phyloP scores from a whole-genome alignment of 2,113 vertebrate genomes.

The Archocentrus centrarchus region DNA sequence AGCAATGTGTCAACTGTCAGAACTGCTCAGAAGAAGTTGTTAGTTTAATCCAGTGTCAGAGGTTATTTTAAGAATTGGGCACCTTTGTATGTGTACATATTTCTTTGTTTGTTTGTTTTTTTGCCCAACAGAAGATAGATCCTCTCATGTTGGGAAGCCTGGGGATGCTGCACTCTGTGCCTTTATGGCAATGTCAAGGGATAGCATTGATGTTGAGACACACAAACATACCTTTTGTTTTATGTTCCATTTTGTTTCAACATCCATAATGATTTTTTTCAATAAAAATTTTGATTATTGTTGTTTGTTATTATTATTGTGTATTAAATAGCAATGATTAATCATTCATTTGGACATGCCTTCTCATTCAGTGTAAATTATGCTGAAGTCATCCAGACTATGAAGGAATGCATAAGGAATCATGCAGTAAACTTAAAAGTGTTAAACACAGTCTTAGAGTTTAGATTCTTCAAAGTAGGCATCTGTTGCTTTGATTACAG shows the following conservation, averaged over 20 bases:
- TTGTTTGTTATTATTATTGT: background rate
- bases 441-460: too few relatives aligned
- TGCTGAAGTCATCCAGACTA: too few relatives aligned
- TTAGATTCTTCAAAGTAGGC: too few relatives aligned
- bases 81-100: background rate
- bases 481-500: too few relatives aligned
- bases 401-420: too few relatives aligned
- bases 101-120: background rate
- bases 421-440: too few relatives aligned
- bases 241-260: background rate
- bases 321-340: background rate
- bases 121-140: conserved; percentile 2
- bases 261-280: background rate
- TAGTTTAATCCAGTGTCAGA: conserved; percentile 29
- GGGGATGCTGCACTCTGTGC: conserved; percentile 6
- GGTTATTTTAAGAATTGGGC: background rate
- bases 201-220: background rate
- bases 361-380: too few relatives aligned
- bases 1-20: conserved; percentile 1
- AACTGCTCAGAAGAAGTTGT: background rate
- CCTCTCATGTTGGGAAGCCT: conserved; percentile 21
- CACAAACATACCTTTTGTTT: background rate
- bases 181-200: conserved; percentile 16
- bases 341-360: background rate
- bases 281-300: background rate